Percentiles rank a stretch among this genome's conserved stretches.
Conservation (phyloP, 2,888 invertebrate genomes). For the Caenorhabditis sulstoni region DNA sequence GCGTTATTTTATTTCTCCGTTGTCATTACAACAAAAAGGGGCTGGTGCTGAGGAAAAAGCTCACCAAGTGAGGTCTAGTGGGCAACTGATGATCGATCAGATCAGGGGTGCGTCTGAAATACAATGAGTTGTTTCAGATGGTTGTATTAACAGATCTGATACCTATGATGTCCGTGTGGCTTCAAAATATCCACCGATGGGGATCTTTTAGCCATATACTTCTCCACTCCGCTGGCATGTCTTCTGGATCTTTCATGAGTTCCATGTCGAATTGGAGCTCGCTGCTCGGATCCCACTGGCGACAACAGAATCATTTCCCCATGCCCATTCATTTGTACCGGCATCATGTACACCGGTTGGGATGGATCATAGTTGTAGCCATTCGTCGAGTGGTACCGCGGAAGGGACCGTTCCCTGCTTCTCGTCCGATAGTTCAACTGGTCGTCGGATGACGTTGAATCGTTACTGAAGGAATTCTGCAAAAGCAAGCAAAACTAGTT, state of each 20-base stretch:
- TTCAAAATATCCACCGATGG: constrained; percentile 56
- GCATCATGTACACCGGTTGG: constrained; percentile 67
- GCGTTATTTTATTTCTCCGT: constrained; percentile 51
- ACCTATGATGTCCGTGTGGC: constrained; percentile 18
- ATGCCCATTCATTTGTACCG: constrained; percentile 65
- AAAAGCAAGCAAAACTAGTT: constrained; percentile 12
- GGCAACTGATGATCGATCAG: constrained; percentile 29
- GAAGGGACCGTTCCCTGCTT: constrained; percentile 51
- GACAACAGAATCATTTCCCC: constrained; percentile 63
- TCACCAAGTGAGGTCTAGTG: constrained; percentile 41
- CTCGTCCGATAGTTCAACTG: constrained; percentile 28
- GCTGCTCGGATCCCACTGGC: constrained; percentile 44
- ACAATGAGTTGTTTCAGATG: not conserved
- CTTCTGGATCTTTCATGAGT: constrained; percentile 39
- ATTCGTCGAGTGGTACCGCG: constrained; percentile 39
- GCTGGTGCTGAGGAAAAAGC: constrained; percentile 27
- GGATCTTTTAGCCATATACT: constrained; percentile 52
- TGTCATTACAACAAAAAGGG: constrained; percentile 9
- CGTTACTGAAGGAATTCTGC: constrained; percentile 57
- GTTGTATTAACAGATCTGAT: too few species aligned
- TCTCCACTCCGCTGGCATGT: constrained; percentile 49
- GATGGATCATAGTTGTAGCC: constrained; percentile 45
- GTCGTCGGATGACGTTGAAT: constrained; percentile 61
- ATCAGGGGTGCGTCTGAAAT: constrained; percentile 55
- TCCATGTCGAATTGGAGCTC: constrained; percentile 8